Conservation (phyloP, 1,140 invertebrate species). For the Zaprionus africanus region DNA sequence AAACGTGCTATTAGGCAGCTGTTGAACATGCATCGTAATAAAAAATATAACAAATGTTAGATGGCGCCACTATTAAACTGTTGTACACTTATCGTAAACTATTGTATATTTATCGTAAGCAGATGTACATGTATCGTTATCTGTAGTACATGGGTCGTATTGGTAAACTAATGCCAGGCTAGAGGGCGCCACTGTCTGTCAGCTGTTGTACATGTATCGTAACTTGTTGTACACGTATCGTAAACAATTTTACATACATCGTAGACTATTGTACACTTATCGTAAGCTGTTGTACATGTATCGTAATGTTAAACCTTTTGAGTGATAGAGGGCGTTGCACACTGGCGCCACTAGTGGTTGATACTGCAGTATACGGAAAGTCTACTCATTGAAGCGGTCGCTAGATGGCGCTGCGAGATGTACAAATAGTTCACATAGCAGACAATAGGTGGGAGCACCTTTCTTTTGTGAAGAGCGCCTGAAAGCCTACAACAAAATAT, state of each 20-base stretch:
- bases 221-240: too few species aligned
- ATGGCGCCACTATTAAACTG: background rate
- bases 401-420: constrained; percentile 7
- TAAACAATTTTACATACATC: too few species aligned
- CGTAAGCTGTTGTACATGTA: background rate
- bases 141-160: too few species aligned
- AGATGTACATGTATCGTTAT: too few species aligned
- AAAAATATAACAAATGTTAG: background rate
- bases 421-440: background rate
- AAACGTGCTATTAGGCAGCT: background rate
- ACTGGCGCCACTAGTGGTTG: background rate
- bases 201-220: too few species aligned
- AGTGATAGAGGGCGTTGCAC: constrained; percentile 6
- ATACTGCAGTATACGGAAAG: background rate
- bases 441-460: background rate
- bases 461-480: too few species aligned
- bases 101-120: too few species aligned
- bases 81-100: too few species aligned
- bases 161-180: too few species aligned
- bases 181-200: too few species aligned
- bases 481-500: too few species aligned
- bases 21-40: background rate
- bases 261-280: background rate
- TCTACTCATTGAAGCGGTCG: background rate
- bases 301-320: too few species aligned